Evolutionary conservation across 2,888 invertebrate species (phyloP), one percentile per base, ranked within the genome.

Genomic region (Orthosia incerta): DNA sequence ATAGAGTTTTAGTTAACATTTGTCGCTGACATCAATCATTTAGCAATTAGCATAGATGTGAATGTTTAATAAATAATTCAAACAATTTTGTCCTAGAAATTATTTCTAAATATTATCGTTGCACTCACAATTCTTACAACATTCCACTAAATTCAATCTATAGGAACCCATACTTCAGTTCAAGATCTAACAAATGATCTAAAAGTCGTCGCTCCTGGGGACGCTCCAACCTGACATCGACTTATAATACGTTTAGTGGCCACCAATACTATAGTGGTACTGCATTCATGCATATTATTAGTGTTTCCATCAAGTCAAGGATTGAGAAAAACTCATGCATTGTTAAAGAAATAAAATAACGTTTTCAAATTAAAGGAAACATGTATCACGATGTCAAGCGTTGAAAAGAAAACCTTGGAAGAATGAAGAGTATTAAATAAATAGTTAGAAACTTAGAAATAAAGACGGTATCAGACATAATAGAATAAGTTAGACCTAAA

Each of bases 151-250:
- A 92, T 91, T 93, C 92, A 94, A 90, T 91, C 89, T 92, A 95
- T 95, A 95, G 95, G 95, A 95, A 96, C 95, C 93, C 91, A 91
- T 89, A 90, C 90, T 89, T 95, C 95, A 96, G 95, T 96, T 92
- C 95, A 92, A 91, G 94, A 95, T 95, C 94, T 89, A 86, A 87
- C 86, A 87, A 76, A 79, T 84, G 89, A 91, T 90, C 90, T 87
- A 84, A 72, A 80, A 77, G 72, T 77, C 79, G 62, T 55, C 80
- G 59, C 71, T 74, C 48, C 64, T 31, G 45, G 3, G 39, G 79
- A 82, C 74, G 67, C 3, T 50, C 39, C 63, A 70, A 39, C 26
- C 39, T 60, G 59, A 74, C 74, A 59, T 59, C 67, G 53, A 65
- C 69, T 57, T 59, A 63, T 59, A 69, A 67, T 74, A 72, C 69